These are phyloP conservation scores for Pachypanchax playfairii DNA, from an alignment of 2,113 vertebrate species.

Conservation along the genomic window DNA sequence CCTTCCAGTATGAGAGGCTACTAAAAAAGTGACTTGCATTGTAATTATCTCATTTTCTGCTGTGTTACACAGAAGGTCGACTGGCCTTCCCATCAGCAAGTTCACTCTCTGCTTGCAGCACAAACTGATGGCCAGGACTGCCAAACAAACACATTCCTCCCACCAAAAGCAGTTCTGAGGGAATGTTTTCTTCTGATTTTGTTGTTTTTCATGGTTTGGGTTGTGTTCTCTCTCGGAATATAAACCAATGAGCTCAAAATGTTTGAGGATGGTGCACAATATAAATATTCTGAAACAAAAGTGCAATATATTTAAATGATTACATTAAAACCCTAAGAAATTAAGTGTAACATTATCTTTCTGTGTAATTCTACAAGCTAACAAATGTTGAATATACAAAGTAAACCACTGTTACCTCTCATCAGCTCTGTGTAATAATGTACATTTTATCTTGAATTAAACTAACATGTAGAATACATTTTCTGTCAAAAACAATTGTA, in stretches of 20 bases:
- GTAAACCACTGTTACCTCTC: no score
- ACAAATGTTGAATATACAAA: no score
- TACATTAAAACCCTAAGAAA: no score
- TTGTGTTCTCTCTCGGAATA: background rate
- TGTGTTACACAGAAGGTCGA: constrained; percentile 48
- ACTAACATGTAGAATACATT: no score
- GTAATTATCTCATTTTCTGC: constrained; percentile 58
- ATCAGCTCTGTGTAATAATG: no score
- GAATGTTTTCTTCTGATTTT: background rate
- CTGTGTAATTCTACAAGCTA: no score
- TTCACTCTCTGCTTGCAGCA: constrained; percentile 19
- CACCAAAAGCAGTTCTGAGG: constrained; percentile 1
- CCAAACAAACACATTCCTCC: constrained; percentile 20
- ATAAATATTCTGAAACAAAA: no score
- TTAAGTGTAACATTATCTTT: no score
- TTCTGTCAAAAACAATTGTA: no score
- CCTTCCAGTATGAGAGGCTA: constrained; percentile 8
- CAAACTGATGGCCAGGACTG: background rate
- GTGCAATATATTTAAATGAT: no score
- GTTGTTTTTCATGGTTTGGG: background rate
- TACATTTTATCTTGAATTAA: no score
- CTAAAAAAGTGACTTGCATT: constrained; percentile 27
- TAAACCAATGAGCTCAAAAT: background rate
- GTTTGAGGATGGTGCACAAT: no score
- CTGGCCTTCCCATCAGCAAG: constrained; percentile 26